phyloP scores from a whole-genome alignment of 2,888 invertebrate species.

The Dryomyza anilis region DNA sequence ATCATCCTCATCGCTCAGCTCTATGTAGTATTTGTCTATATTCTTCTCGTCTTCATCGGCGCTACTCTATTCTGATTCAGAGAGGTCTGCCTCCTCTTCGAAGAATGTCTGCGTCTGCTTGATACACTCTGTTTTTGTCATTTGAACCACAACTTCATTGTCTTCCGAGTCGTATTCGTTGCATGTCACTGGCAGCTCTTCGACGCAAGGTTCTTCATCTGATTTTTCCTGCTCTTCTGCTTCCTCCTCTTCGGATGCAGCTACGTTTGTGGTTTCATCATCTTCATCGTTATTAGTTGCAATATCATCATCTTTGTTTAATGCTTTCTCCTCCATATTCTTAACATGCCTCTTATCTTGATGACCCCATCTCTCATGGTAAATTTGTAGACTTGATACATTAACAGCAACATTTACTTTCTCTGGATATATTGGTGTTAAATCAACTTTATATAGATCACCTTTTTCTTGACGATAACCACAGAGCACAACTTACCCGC shows the following conservation, averaged over 20 bases:
- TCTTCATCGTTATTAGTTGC: no score
- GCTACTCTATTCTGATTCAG: constrained; percentile 88
- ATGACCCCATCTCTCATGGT: no score
- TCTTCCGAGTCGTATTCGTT: constrained; percentile 85
- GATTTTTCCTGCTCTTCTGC: constrained; percentile 46
- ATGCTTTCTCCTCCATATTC: no score
- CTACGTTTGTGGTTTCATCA: constrained; percentile 28
- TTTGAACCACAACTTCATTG: constrained; percentile 69
- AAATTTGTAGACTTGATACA: no score
- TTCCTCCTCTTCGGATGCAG: constrained; percentile 38
- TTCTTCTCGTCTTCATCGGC: constrained; percentile 86
- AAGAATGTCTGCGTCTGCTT: constrained; percentile 73
- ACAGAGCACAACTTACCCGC: no score
- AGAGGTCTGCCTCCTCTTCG: constrained; percentile 89
- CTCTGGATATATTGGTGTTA: no score
- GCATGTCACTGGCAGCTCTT: constrained; percentile 59
- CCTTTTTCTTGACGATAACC: no score
- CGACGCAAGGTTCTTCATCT: constrained; percentile 46
- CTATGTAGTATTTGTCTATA: constrained; percentile 79
- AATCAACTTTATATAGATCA: no score
- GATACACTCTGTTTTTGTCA: constrained; percentile 54
- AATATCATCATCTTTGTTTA: no score
- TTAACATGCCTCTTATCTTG: no score
- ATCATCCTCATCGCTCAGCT: constrained; percentile 83
- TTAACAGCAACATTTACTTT: no score